Conservation (phyloP, 92 coral and sea anemone species). For the Zoanthus gigantus region DNA sequence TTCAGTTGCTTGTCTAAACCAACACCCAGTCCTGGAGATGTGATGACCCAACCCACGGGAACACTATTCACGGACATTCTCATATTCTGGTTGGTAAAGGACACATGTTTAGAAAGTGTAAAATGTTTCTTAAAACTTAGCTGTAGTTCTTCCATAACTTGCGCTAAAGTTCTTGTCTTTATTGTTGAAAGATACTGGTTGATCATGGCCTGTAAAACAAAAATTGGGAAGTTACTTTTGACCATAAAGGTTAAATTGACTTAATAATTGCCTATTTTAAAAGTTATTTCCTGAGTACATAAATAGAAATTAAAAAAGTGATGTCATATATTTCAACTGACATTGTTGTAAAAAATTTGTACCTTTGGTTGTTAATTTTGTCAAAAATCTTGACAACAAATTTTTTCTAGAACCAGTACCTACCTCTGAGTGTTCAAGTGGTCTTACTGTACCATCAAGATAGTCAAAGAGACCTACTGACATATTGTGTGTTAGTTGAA, state of each 20-base stretch:
- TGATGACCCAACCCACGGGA: slow-evolving; percentile 42
- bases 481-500: background rate
- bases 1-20: slow-evolving; percentile 8
- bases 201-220: slow-evolving; percentile 6
- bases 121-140: background rate
- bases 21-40: slow-evolving; percentile 36
- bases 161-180: slow-evolving; percentile 10
- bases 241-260: too few relatives aligned
- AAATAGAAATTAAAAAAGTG: too few relatives aligned
- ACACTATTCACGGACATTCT: background rate
- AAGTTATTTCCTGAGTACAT: too few relatives aligned
- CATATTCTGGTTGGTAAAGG: background rate
- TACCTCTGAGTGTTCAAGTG: slow-evolving; percentile 14
- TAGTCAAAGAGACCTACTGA: slow-evolving; percentile 23
- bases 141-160: slow-evolving; percentile 4
- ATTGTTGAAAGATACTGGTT: background rate
- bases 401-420: background rate
- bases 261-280: too few relatives aligned
- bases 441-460: slow-evolving; percentile 33
- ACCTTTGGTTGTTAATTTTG: too few relatives aligned
- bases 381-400: too few relatives aligned
- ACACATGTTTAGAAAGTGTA: background rate
- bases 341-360: too few relatives aligned
- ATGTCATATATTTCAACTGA: too few relatives aligned
- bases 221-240: background rate